Base-by-base conservation (phyloP, 1,140 invertebrate genomes). In the Bombus superbus region DNA sequence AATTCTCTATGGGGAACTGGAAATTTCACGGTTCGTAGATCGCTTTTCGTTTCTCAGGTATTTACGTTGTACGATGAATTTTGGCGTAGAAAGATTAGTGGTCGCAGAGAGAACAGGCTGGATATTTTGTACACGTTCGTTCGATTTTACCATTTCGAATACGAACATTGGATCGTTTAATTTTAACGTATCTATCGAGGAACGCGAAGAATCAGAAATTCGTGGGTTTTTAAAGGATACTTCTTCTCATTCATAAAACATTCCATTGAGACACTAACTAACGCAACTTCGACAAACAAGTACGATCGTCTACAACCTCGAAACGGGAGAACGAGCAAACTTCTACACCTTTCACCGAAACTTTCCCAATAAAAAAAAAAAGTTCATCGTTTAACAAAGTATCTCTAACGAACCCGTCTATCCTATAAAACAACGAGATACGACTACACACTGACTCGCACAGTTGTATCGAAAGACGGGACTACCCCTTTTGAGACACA, bases 311-410 rank as follows among this genome's bases (percentile, higher is more conserved):
- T 18, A 6, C 42, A 74, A 32, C 32, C 18, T 75, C 42, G 9
- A 35, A 75, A 75, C 44, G 10, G 18, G n/a, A n/a, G 15, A 32
- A 73, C 9, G n/a, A 10, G 18, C n/a, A n/a, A 44, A 73, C 72
- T 73, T 44, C 47, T 25, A 44, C 18, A 74, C 47, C 47, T 53
- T 35, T 25, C 3, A 38, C 57, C 57, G 57, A 78, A 62, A 78
- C 35, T 78, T 64, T 78, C 22, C 13, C 38, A 42, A 32, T 42
- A 76, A 76, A 40, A 72, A n/a, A 57, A 75, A 59, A 77, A 77
- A 64, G 35, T 64, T 11, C 11, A 25, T 13, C 35, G 8, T n/a
- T 13, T 32, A 11, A 40, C 8, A 62, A 62, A 42, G 53, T 77
- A 28, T 18, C 75, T 66, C n/a, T n/a, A 44, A 62, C 28, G 38